Evolutionary conservation across 2,888 invertebrate genomes (phyloP), one percentile per base, ranked within the genome.

Genomic region (Acanthacorydalis orientalis): DNA sequence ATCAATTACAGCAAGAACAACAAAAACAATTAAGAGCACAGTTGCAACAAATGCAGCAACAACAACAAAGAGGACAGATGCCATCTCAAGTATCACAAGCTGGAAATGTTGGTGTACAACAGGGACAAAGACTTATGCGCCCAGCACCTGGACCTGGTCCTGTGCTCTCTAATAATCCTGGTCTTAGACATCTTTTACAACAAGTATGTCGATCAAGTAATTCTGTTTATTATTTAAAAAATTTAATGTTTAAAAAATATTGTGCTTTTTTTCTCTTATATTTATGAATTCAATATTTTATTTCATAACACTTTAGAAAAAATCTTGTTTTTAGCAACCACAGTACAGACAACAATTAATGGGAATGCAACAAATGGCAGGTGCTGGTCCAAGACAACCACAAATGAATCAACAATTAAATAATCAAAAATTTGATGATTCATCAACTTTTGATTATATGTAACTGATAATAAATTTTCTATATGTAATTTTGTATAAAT

Each of bases 121-220:
- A 59, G 32, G 61, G 62, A 39, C 82, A 83, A 56, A 69, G 81
- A 59, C 74, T 80, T 68, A 79, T 86, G 70, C 72, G 85, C 14
- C 23, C 23, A 23, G 23, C 23, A 23, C 84, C 85, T n/a, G 61
- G 60, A 34, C 46, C 46, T 4, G 46, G 46, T 38, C 46, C 14
- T 34, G 70, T 72, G 41, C 75, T 80, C 64, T 73, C 80, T 12
- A 80, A 82, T 59, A 87, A 85, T 70, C 83, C 87, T 0, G 87
- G 88, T 0, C 69, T 89, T 10, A 65, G 85, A 11, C 85, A 87
- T 64, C 68, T 89, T 39, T 64, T 89, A 48, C 88, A 89, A 61
- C 84, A 84, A 73, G 83, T 81, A 69, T 51, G 51, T 39, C 43
- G 31, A 44, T 33, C 6, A 23, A 23, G 6, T 23, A 23, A 23